Percentiles rank a stretch among this genome's conserved stretches.
These are phyloP conservation scores for Antheraea pernyi DNA, from an alignment of 1,140 invertebrate species.

Conservation along the genomic window DNA sequence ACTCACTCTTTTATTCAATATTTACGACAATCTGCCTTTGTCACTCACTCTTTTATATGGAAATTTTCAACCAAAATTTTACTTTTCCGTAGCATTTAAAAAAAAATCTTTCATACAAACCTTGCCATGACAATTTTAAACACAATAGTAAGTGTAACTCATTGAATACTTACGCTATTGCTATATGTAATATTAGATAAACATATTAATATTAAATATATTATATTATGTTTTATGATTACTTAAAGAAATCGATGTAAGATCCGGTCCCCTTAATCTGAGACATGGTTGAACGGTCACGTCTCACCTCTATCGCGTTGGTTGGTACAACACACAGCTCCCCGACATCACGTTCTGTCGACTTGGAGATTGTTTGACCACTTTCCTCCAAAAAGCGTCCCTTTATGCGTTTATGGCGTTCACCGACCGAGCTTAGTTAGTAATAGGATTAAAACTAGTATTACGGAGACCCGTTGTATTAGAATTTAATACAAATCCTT, in stretches of 20 bases:
- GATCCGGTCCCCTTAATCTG: not conserved
- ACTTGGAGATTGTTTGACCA: conserved; percentile 10
- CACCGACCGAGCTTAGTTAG: not conserved
- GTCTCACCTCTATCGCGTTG: not conserved
- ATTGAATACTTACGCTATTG: too few species aligned
- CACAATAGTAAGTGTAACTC: too few species aligned
- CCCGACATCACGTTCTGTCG: not conserved
- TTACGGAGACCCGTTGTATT: not conserved
- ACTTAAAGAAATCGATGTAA: not conserved
- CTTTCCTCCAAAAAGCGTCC: not conserved
- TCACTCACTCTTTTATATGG: too few species aligned
- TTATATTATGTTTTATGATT: not conserved
- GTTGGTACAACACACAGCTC: not conserved
- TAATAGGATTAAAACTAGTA: not conserved
- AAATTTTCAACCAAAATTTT: too few species aligned
- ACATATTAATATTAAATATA: too few species aligned
- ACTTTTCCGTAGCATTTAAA: too few species aligned
- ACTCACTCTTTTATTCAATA: too few species aligned
- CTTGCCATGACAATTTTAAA: too few species aligned
- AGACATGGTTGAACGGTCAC: conserved; percentile 2
- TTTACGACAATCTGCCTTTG: too few species aligned
- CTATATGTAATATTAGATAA: too few species aligned
- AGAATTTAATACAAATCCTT: not conserved
- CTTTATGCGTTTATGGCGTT: not conserved
- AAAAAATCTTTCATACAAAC: too few species aligned